Evolutionary conservation across 30 jellyfish, hydroid and myxozoan genomes (phyloP).

Genomic region (Aurelia aurita): DNA sequence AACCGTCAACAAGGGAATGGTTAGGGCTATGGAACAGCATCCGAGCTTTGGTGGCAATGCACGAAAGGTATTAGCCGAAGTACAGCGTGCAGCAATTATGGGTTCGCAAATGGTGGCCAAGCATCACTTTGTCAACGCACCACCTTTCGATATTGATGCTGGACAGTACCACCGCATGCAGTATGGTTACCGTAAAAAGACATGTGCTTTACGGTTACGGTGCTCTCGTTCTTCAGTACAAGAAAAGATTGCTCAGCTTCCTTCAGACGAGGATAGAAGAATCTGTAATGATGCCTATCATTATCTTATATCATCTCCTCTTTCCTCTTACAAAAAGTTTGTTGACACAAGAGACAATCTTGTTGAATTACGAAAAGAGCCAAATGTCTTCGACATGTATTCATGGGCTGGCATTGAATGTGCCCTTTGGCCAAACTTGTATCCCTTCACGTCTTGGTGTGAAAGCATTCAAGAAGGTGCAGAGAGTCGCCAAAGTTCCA

Average conservation of each 20-base stretch:
- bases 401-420: conserved; percentile 49
- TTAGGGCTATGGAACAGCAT: too few species aligned
- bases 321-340: too few species aligned
- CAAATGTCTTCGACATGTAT: background rate
- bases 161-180: conserved; percentile 1
- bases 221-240: background rate
- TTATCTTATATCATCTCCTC: too few species aligned
- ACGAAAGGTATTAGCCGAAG: too few species aligned
- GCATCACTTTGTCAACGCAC: too few species aligned
- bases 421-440: conserved; percentile 45
- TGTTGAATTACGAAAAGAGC: background rate
- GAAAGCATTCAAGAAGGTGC: conserved; percentile 20
- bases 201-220: background rate
- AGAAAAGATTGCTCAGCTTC: background rate
- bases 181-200: conserved; percentile 25
- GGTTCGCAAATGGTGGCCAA: background rate
- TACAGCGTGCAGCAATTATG: too few species aligned
- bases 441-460: conserved; percentile 56
- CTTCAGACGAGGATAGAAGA: too few species aligned
- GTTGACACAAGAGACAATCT: background rate
- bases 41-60: too few species aligned
- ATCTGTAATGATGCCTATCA: too few species aligned
- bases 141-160: conserved; percentile 37
- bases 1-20: too few species aligned
- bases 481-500: background rate